These are phyloP conservation scores for Hesperia comma DNA, from an alignment of 2,888 invertebrate species.

Conservation along the genomic window DNA sequence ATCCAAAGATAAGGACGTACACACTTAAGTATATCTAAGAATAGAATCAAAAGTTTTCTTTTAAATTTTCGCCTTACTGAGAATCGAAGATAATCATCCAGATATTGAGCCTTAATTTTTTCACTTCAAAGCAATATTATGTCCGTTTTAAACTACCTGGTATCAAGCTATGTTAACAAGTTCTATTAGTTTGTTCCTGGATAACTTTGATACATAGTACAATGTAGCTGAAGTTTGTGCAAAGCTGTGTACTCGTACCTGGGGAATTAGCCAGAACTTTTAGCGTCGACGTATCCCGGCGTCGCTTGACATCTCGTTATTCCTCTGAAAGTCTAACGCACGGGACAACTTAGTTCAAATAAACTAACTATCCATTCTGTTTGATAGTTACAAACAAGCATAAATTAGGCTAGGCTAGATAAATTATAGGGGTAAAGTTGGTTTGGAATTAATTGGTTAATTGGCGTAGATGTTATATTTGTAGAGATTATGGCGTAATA, in stretches of 20 bases:
- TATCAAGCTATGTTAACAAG: background rate
- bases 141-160: background rate
- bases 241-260: conserved; percentile 3
- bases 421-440: no score
- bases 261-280: conserved; percentile 18
- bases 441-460: no score
- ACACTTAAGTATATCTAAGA: no score
- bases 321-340: background rate
- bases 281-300: conserved; percentile 13
- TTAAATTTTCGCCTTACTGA: no score
- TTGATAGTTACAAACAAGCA: background rate
- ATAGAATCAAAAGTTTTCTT: no score
- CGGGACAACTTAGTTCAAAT: background rate
- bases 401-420: no score
- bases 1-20: no score
- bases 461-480: no score
- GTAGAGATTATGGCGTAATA: no score
- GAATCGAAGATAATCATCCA: no score
- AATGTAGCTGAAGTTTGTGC: background rate
- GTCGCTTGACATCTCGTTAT: conserved; percentile 13
- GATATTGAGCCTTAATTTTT: no score
- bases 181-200: conserved; percentile 1
- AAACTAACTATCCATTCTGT: background rate
- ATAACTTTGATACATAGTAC: conserved; percentile 4
- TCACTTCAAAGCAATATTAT: background rate